Evolutionary conservation across 1,140 invertebrate species (phyloP).

Genomic region (Pogonomyrmex barbatus): DNA sequence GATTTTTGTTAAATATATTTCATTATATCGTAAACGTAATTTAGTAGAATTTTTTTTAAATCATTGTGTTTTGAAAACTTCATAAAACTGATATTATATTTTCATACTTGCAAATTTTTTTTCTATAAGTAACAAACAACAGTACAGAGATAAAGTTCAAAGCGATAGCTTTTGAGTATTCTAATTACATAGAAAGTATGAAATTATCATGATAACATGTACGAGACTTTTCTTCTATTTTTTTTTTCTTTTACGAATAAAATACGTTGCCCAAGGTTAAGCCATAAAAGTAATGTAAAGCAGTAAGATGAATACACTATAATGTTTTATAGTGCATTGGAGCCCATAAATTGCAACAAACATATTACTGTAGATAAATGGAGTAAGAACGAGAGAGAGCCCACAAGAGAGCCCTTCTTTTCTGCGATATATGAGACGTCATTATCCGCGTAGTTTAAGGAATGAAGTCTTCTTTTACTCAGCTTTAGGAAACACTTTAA

Average conservation of each 20-base stretch:
- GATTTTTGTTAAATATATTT: background rate
- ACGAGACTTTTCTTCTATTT: background rate
- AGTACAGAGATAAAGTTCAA: background rate
- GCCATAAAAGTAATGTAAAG: conserved; percentile 10
- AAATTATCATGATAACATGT: background rate
- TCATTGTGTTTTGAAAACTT: conserved; percentile 10
- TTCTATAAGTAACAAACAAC: background rate
- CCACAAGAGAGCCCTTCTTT: background rate
- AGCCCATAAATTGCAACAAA: conserved; percentile 3
- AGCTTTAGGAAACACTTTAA: background rate
- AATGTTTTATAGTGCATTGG: background rate
- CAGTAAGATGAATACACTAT: background rate
- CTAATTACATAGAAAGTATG: background rate
- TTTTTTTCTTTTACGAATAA: background rate
- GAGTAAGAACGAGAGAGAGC: background rate
- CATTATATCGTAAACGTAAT: background rate
- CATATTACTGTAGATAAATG: conserved; percentile 13
- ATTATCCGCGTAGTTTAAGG: conserved; percentile 1
- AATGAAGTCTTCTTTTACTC: conserved; percentile 1
- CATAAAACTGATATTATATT: background rate
- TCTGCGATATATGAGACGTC: background rate
- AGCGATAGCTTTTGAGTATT: background rate
- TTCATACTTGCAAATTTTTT: conserved; percentile 28
- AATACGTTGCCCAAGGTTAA: conserved; percentile 7
- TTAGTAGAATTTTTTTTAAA: conserved; percentile 4